A percentile compares a stretch with the other conserved stretches of the same genome.
Conservation (phyloP, 2,888 invertebrate genomes). For the Euzetes globulus region DNA sequence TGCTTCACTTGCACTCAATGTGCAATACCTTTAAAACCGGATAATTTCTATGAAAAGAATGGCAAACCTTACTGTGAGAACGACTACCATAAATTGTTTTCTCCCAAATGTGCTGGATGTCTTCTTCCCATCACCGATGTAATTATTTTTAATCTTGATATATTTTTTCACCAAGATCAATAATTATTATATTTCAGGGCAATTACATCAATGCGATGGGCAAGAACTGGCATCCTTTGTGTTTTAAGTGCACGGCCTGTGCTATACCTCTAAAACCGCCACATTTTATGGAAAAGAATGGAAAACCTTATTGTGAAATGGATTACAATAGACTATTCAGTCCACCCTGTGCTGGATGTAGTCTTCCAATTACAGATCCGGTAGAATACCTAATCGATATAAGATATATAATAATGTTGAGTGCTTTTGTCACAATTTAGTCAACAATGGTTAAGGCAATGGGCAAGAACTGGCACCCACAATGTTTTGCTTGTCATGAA, state of each 20-base stretch:
- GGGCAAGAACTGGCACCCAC: constrained; percentile 97
- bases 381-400: not conserved
- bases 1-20: constrained; percentile 99
- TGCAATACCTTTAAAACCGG: constrained; percentile 89
- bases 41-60: constrained; percentile 97
- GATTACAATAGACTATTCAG: constrained; percentile 26
- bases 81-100: constrained; percentile 93
- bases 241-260: constrained; percentile 31
- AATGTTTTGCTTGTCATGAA: constrained; percentile 97
- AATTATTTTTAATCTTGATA: not conserved
- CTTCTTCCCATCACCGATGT: constrained; percentile 85
- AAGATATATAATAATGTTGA: not conserved
- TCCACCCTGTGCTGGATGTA: constrained; percentile 30
- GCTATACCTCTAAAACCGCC: constrained; percentile 18
- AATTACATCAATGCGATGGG: constrained; percentile 21
- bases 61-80: constrained; percentile 95
- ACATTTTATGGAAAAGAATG: constrained; percentile 30
- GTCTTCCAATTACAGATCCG: constrained; percentile 27
- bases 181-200: not conserved
- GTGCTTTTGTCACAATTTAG: constrained; percentile 41
- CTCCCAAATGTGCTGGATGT: constrained; percentile 98
- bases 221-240: constrained; percentile 32
- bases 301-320: constrained; percentile 30
- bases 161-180: not conserved
- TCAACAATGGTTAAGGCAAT: constrained; percentile 96